Conservation (phyloP, 2,888 invertebrate species). For the Phymatocera aterrima region DNA sequence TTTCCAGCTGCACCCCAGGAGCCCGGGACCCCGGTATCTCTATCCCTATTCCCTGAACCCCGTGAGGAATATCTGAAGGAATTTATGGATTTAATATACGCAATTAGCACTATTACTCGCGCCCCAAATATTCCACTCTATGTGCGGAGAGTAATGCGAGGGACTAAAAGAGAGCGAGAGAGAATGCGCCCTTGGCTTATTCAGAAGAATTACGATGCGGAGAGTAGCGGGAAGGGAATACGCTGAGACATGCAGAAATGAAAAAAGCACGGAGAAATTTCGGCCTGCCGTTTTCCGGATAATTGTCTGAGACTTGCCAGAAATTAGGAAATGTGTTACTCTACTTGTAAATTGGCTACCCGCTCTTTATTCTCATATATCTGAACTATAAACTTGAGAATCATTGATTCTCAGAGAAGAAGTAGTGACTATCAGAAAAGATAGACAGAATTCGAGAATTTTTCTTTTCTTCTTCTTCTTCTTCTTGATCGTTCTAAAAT, state of each 20-base stretch:
- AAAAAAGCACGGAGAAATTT: background rate
- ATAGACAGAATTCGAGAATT: too few species aligned
- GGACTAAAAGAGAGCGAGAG: background rate
- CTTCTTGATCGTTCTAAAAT: background rate
- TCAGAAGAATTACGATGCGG: constrained; percentile 6
- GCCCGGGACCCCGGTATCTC: too few species aligned
- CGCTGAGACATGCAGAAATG: background rate
- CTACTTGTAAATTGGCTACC: background rate
- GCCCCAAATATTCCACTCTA: constrained; percentile 12
- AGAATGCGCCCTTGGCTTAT: background rate
- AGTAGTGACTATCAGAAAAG: too few species aligned
- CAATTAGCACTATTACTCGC: constrained; percentile 47
- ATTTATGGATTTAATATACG: constrained; percentile 48
- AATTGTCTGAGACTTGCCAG: background rate
- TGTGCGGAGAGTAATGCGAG: constrained; percentile 7
- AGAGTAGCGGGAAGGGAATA: background rate
- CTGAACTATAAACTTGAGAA: too few species aligned
- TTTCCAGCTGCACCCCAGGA: background rate
- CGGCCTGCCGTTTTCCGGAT: background rate
- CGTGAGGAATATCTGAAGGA: constrained; percentile 37
- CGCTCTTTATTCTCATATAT: background rate
- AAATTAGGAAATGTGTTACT: too few species aligned
- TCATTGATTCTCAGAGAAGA: background rate
- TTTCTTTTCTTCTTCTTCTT: background rate
- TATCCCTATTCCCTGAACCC: constrained; percentile 4